Conservation (phyloP, 64 coral and sea anemone genomes). For the Dendrophyllia cribrosa region DNA sequence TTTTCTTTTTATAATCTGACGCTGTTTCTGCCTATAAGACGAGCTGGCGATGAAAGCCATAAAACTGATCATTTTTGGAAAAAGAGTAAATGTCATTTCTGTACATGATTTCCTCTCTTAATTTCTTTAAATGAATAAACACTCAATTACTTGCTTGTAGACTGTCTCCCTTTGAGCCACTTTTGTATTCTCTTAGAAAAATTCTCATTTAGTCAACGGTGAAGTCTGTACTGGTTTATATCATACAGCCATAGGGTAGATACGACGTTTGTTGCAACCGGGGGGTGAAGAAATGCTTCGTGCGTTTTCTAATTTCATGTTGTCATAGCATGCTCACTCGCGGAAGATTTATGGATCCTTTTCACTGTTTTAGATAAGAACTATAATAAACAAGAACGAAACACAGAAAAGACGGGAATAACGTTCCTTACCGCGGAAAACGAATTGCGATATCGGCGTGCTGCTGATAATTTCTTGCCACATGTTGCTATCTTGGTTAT, state of each 20-base stretch:
- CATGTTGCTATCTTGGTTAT: not conserved
- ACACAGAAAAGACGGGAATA: not conserved
- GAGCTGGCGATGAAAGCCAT: not conserved
- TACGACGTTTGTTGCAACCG: too few relatives aligned
- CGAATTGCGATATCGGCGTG: not conserved
- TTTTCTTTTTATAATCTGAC: not conserved
- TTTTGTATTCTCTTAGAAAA: too few relatives aligned
- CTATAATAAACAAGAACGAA: not conserved
- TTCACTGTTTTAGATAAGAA: too few relatives aligned
- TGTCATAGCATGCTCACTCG: not conserved
- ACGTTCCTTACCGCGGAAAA: constrained; percentile 7
- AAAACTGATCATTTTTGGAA: not conserved
- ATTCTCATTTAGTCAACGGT: too few relatives aligned
- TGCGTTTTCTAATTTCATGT: not conserved
- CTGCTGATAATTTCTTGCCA: constrained; percentile 8
- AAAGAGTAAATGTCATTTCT: not conserved
- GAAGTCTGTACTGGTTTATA: not conserved
- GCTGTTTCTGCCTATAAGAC: not conserved
- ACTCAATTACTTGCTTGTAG: not conserved
- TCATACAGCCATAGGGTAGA: not conserved
- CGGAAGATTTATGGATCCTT: too few relatives aligned
- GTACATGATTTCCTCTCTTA: not conserved
- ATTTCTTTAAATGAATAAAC: not conserved
- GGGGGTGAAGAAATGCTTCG: not conserved
- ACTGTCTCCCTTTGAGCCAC: not conserved